Conservation (phyloP, 2,797 vertebrate species). For the Schizopygopsis pylzovi region DNA sequence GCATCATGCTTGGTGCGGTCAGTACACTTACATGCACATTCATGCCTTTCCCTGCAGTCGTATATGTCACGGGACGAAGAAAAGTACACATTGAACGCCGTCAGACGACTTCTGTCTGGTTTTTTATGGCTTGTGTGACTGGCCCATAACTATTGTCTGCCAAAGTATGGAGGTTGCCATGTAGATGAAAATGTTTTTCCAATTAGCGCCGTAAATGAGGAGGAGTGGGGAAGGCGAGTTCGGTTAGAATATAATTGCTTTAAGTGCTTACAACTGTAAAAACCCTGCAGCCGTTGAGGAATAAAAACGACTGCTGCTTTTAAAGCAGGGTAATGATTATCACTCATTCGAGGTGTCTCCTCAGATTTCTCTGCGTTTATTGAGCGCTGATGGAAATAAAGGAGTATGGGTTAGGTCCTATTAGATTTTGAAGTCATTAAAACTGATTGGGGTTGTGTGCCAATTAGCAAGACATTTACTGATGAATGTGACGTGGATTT, state of each 20-base stretch:
- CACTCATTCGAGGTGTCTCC: slow-evolving; percentile 23
- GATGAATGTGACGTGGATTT: not conserved
- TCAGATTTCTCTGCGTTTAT: not conserved
- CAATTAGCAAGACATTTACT: not conserved
- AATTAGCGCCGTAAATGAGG: slow-evolving; percentile 56
- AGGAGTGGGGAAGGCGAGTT: slow-evolving; percentile 38
- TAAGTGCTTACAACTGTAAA: slow-evolving; percentile 57
- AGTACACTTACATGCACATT: slow-evolving; percentile 68
- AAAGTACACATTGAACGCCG: slow-evolving; percentile 49
- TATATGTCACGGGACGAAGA: slow-evolving; percentile 13
- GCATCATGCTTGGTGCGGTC: slow-evolving; percentile 98
- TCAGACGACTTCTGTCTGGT: slow-evolving; percentile 57
- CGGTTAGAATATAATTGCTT: slow-evolving; percentile 49
- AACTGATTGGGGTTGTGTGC: slow-evolving; percentile 5
- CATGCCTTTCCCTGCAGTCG: slow-evolving; percentile 11
- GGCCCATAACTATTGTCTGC: slow-evolving; percentile 58
- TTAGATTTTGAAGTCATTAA: not conserved
- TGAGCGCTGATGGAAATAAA: slow-evolving; percentile 30
- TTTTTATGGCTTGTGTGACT: slow-evolving; percentile 67
- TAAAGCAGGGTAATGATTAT: slow-evolving; percentile 40
- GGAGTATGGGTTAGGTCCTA: not conserved
- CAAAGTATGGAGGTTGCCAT: slow-evolving; percentile 52
- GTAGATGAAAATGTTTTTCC: slow-evolving; percentile 58
- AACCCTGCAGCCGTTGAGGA: slow-evolving; percentile 34
- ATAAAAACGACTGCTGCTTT: slow-evolving; percentile 27